Conservation (phyloP, 1,140 invertebrate species). For the Plutomurus gul region DNA sequence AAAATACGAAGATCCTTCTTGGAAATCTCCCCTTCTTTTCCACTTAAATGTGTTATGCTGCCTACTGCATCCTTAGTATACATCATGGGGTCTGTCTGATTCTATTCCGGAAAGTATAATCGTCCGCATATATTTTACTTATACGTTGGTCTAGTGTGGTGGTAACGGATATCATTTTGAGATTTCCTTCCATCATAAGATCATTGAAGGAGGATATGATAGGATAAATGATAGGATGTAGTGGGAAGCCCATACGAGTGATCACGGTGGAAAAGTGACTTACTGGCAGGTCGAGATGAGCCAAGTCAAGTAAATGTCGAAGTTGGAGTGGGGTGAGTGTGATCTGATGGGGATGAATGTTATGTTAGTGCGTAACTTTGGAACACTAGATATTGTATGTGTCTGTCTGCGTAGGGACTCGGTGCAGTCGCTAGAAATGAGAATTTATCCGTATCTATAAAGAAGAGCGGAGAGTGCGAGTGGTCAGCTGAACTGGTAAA, state of each 20-base stretch:
- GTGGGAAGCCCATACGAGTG: neutral
- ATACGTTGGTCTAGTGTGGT: neutral
- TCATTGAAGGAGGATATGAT: constrained; percentile 35
- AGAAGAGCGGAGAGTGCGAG: neutral
- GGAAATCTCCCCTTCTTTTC: constrained; percentile 1
- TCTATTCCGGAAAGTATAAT: too few species aligned
- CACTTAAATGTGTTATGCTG: neutral
- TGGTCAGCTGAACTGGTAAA: neutral
- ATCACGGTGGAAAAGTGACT: neutral
- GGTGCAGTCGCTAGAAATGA: neutral
- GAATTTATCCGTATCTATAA: neutral
- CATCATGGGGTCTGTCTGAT: too few species aligned
- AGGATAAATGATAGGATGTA: neutral
- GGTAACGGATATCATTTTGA: constrained; percentile 38
- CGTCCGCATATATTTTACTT: too few species aligned
- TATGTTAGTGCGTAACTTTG: neutral
- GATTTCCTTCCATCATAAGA: constrained; percentile 41
- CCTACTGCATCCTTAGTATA: neutral
- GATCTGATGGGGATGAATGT: neutral
- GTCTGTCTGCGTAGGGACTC: too few species aligned
- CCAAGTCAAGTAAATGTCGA: neutral
- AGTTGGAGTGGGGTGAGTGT: neutral
- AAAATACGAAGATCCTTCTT: neutral
- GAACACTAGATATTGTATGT: neutral
- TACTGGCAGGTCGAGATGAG: neutral